Evolutionary conservation across 2,113 vertebrate species (phyloP).

Genomic region (Murina feae): DNA sequence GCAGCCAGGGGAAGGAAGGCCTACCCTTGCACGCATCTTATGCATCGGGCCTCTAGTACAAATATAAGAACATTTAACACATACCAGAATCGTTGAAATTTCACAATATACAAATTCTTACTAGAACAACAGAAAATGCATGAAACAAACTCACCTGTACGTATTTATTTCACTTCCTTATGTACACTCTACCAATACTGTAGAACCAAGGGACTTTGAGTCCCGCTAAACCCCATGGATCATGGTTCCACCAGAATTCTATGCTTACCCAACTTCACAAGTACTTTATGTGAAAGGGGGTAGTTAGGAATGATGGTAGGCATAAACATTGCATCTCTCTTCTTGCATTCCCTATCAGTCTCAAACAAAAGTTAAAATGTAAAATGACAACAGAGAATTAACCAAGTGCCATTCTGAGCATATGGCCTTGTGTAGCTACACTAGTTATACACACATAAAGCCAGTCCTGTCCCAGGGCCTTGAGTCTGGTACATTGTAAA

Average conservation of each 20-base stretch:
- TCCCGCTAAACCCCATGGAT: background rate
- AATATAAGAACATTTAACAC: background rate
- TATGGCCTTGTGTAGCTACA: background rate
- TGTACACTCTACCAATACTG: background rate
- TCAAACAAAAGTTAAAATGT: background rate
- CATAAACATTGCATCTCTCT: background rate
- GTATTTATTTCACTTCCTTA: background rate
- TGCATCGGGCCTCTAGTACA: too few relatives aligned
- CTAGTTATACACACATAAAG: background rate
- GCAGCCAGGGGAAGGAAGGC: too few relatives aligned
- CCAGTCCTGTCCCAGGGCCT: background rate
- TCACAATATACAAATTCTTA: background rate
- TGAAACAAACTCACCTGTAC: background rate
- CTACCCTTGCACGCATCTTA: too few relatives aligned
- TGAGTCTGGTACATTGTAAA: background rate
- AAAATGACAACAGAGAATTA: background rate
- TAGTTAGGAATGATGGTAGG: background rate
- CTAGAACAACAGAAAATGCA: background rate
- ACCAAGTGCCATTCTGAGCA: background rate
- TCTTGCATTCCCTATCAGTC: background rate
- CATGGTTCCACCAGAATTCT: background rate
- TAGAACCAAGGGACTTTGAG: background rate
- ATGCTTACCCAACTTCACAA: background rate
- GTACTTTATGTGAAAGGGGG: background rate
- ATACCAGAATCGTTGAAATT: constrained; percentile 15